Evolutionary conservation across 2,113 vertebrate species (phyloP).

Genomic region (Xenus cinereus): DNA sequence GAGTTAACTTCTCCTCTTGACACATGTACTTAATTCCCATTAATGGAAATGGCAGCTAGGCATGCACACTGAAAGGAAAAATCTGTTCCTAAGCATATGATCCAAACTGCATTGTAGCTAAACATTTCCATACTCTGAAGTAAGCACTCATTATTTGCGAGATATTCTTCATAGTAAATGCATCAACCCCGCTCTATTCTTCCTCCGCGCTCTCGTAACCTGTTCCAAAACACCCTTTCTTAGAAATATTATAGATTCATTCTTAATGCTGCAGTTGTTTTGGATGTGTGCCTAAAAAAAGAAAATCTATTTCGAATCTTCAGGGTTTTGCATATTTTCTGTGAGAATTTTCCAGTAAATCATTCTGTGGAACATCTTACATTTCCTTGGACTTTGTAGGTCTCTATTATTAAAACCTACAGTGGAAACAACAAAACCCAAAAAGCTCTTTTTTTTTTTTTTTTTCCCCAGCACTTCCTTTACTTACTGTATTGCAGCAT

Average conservation of each 20-base stretch:
- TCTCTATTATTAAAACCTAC: conserved; percentile 58
- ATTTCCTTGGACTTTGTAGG: conserved; percentile 37
- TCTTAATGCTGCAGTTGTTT: conserved; percentile 5
- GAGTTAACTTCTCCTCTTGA: conserved; percentile 68
- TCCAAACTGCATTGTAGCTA: conserved; percentile 62
- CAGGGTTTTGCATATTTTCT: conserved; percentile 51
- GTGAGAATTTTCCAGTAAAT: conserved; percentile 57
- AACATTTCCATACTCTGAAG: conserved; percentile 62
- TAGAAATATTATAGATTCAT: neutral
- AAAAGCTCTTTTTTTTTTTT: neutral
- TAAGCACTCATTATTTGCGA: conserved; percentile 31
- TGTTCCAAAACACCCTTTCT: conserved; percentile 2
- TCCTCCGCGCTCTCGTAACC: neutral
- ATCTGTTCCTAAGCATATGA: conserved; percentile 62
- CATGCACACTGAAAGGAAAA: conserved; percentile 55
- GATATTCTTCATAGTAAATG: conserved; percentile 43
- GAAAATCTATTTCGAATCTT: conserved; percentile 39
- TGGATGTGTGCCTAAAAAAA: conserved; percentile 7
- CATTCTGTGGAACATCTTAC: conserved; percentile 54
- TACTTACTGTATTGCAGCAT: neutral
- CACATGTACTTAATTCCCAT: conserved; percentile 70
- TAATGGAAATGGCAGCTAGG: conserved; percentile 71
- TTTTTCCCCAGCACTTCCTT: neutral
- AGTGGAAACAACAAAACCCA: conserved; percentile 31
- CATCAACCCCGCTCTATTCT: neutral